phyloP scores from a whole-genome alignment of 2,888 invertebrate species.

The Caprella mutica region DNA sequence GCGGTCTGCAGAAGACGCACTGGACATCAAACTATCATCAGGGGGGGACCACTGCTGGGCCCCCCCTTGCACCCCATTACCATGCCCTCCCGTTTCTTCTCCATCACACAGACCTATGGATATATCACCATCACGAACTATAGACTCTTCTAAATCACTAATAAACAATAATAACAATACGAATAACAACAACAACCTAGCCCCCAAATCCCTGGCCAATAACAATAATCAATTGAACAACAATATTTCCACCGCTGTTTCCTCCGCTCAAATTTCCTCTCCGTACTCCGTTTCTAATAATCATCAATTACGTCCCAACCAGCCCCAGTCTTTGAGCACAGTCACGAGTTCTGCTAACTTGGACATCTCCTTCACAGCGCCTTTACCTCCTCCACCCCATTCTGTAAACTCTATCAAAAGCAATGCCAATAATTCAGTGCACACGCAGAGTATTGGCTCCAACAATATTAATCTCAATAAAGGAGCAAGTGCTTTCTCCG shows the following conservation, averaged over 20 bases:
- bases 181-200: constrained; percentile 10
- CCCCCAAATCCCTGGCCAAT: too few relatives aligned
- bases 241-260: neutral
- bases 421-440: constrained; percentile 1
- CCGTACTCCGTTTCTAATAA: neutral
- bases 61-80: neutral
- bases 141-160: neutral
- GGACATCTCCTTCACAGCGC: neutral
- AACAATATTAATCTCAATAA: constrained; percentile 8
- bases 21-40: neutral
- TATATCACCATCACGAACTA: neutral
- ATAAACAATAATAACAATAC: constrained; percentile 11
- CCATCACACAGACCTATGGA: constrained; percentile 7
- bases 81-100: neutral
- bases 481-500: constrained; percentile 14
- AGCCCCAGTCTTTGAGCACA: constrained; percentile 12
- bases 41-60: neutral
- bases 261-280: too few relatives aligned
- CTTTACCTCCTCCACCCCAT: neutral
- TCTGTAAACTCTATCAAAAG: constrained; percentile 9
- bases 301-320: constrained; percentile 16
- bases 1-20: neutral
- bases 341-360: neutral
- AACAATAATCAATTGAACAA: constrained; percentile 7
- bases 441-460: constrained; percentile 3